These are phyloP conservation scores for Patella pellucida DNA, from an alignment of 2,888 invertebrate species.

Conservation along the genomic window DNA sequence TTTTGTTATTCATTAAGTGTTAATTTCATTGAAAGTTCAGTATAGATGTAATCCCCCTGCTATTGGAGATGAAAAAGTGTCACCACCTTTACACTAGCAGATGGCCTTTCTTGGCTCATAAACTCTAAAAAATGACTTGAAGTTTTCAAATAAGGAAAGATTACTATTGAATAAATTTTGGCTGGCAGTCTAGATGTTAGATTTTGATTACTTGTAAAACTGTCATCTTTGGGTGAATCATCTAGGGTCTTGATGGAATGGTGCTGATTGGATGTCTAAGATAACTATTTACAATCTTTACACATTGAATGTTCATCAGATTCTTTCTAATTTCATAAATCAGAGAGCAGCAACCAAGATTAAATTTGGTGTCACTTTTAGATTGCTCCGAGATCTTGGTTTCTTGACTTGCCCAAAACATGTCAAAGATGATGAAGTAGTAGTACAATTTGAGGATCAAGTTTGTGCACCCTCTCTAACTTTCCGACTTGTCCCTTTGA, in stretches of 20 bases:
- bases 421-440: no score
- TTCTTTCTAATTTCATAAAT: conserved; percentile 32
- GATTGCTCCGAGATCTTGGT: background rate
- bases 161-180: conserved; percentile 21
- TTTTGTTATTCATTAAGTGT: no score
- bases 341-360: conserved; percentile 29
- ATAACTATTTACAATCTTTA: conserved; percentile 24
- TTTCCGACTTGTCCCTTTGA: no score
- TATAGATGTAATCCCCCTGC: no score
- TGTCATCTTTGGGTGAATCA: conserved; percentile 20
- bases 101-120: no score
- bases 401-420: no score
- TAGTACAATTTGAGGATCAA: no score
- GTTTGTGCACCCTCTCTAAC: no score
- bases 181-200: conserved; percentile 16
- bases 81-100: no score
- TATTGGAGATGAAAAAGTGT: no score
- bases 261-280: conserved; percentile 8
- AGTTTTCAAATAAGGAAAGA: conserved; percentile 9
- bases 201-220: conserved; percentile 17
- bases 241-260: conserved; percentile 1
- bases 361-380: conserved; percentile 30
- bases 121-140: no score
- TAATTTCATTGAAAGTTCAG: no score
- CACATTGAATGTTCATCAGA: conserved; percentile 11